Conservation (phyloP, 2,888 invertebrate genomes). For the Melinaea marsaeus region DNA sequence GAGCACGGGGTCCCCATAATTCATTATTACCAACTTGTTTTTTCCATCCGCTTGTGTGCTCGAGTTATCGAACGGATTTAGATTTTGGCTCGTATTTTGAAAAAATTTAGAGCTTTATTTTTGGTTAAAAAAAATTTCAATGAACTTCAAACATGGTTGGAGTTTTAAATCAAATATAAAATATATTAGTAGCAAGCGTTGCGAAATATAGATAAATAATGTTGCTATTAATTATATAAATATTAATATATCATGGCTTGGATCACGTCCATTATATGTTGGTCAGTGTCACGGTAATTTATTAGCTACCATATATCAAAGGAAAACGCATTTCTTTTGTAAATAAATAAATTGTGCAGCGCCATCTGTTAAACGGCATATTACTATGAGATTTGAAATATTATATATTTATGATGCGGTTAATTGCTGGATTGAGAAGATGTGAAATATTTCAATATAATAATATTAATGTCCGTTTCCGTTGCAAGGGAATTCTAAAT, state of each 20-base stretch:
- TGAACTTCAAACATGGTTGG: too few species aligned
- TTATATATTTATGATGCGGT: too few species aligned
- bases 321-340: slow-evolving; percentile 30
- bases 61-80: too few species aligned
- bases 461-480: neutral
- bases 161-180: neutral
- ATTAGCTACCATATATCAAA: slow-evolving; percentile 31
- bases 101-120: too few species aligned
- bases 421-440: too few species aligned
- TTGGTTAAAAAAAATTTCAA: too few species aligned
- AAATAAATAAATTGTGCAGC: slow-evolving; percentile 27
- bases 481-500: slow-evolving; percentile 27
- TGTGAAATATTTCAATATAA: neutral
- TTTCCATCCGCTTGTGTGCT: slow-evolving; percentile 43
- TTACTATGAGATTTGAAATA: too few species aligned
- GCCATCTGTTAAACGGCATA: slow-evolving; percentile 14
- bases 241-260: slow-evolving; percentile 34
- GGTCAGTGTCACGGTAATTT: slow-evolving; percentile 33
- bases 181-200: slow-evolving; percentile 19
- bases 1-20: slow-evolving; percentile 43
- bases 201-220: slow-evolving; percentile 34
- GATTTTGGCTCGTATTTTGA: too few species aligned
- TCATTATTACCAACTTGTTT: slow-evolving; percentile 64
- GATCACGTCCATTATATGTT: slow-evolving; percentile 33
- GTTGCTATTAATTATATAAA: slow-evolving; percentile 31